Evolutionary conservation across 2,797 vertebrate species (phyloP), one percentile per base, ranked within the genome.

Genomic region (Neoniphon sammara): DNA sequence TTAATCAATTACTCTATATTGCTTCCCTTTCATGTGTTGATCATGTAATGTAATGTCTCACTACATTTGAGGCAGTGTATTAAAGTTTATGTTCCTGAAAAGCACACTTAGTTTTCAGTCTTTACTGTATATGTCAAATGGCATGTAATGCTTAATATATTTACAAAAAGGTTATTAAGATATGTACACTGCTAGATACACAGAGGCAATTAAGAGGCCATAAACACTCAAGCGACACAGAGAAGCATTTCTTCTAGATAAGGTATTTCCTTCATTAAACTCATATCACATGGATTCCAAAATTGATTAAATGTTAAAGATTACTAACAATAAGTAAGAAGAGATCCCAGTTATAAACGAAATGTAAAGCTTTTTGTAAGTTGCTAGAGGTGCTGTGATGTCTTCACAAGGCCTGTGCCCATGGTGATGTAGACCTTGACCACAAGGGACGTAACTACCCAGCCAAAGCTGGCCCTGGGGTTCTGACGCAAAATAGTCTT

Each of bases 401-500:
- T 74, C 85, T 73, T 66, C 68, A 77, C 64, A 73, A 56, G 53
- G 36, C 46, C 50, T 59, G 61, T 36, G 27, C 25, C 71, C 63
- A 15, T 60, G 39, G 69, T 67, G 80, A 82, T 83, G 31, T 59
- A 58, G 73, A 88, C 84, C 77, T 85, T 89, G 80, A 90, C 87
- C 72, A 42, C 56, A 63, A 56, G 61, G 77, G 75, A 56, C 55
- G 78, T 62, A 30, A 44, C 56, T 64, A 79, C 70, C 68, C 61
- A 60, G 6, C 30, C 68, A 78, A 72, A 34, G 31, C 31, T 34
- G 68, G 75, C 77, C 74, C 63, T 18, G 21, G 46, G 85, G 85
- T 87, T 72, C 75, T 77, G 75, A 82, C 81, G 74, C 77, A 23
- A 80, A 83, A 91, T 87, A 75, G 77, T 71, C 76, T 14, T 66